Base-by-base conservation (phyloP, 2,888 invertebrate species). In the Ferdinandea cuprea region DNA sequence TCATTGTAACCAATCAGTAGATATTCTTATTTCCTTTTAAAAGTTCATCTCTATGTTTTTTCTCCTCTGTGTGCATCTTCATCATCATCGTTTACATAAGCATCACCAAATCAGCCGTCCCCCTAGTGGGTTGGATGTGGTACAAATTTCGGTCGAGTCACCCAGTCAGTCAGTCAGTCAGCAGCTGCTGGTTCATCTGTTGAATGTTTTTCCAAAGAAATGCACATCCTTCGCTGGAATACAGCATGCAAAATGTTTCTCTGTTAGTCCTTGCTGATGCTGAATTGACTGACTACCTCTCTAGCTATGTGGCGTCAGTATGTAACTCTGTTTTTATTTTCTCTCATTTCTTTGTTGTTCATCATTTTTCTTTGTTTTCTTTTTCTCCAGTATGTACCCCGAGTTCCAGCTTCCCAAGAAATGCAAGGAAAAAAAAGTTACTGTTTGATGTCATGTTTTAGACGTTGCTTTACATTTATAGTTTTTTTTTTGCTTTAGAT, bases 121-220 rank as follows among this genome's bases (percentile, higher is more conserved):
- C 71, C 17, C 25, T 61, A 37, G 56, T 52, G 15, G 30, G 63
- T 59, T 46, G 9, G 68, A 66, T 78, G 72, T 42, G 54, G 25
- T 72, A 63, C 58, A 71, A n/a, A n/a, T n/a, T n/a, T n/a, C n/a
- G n/a, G n/a, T n/a, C n/a, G 81, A 63, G 68, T 71, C 46, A 30
- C 58, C 32, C 58, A 83, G 71, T 83, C 78, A 73, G 77, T 83
- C 69, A 74, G 63, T 69, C 69, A 74, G 65, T 65, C 56, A 72
- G 76, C 76, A 48, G 71, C 72, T 83, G 25, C 3, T 25, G 25
- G 25, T 25, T 83, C 83, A 83, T 78, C 83, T 83, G 83, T 83
- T 83, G 83, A 83, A 83, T 83, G 68, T 83, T 83, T 83, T 83
- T 73, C 56, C 78, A 83, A 83, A 78, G 78, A 83, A 83, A 78